Conservation (phyloP, 2,797 vertebrate species). For the Acipenser ruthenus region DNA sequence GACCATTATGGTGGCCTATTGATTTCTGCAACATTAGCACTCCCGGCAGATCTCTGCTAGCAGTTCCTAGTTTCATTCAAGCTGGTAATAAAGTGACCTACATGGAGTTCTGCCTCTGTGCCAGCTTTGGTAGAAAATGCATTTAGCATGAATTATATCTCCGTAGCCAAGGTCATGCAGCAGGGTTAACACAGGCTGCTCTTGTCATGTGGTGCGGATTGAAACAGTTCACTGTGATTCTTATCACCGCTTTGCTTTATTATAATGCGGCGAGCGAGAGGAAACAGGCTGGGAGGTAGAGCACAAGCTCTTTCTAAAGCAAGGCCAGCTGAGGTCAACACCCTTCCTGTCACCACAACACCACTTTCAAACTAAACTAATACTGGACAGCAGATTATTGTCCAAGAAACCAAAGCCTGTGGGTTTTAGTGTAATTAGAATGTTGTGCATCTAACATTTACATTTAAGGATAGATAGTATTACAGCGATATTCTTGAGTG, state of each 20-base stretch:
- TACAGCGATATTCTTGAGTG: too few species aligned
- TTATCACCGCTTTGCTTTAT: slow-evolving; percentile 42
- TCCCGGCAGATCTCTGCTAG: slow-evolving; percentile 37
- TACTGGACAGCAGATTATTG: too few species aligned
- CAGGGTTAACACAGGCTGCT: slow-evolving; percentile 40
- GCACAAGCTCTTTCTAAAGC: slow-evolving; percentile 4
- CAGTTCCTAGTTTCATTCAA: slow-evolving; percentile 42
- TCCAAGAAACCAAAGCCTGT: too few species aligned
- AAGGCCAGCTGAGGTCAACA: neutral
- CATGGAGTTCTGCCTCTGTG: slow-evolving; percentile 32
- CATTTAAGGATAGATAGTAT: too few species aligned
- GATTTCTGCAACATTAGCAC: slow-evolving; percentile 60
- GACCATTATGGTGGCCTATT: slow-evolving; percentile 52
- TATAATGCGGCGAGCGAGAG: neutral
- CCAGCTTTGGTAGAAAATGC: slow-evolving; percentile 26
- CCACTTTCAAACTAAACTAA: too few species aligned
- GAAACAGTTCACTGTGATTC: slow-evolving; percentile 45
- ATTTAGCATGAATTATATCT: slow-evolving; percentile 51
- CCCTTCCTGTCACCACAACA: too few species aligned
- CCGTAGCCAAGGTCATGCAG: slow-evolving; percentile 55
- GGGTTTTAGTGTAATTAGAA: too few species aligned
- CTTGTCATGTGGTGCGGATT: slow-evolving; percentile 44
- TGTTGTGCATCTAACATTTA: too few species aligned
- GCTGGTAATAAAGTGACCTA: slow-evolving; percentile 49
- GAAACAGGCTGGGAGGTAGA: neutral